A percentile compares a stretch with the other conserved stretches of the same genome.
phyloP scores from a whole-genome alignment of 2,888 invertebrate genomes.

The Amphimallon solstitiale region DNA sequence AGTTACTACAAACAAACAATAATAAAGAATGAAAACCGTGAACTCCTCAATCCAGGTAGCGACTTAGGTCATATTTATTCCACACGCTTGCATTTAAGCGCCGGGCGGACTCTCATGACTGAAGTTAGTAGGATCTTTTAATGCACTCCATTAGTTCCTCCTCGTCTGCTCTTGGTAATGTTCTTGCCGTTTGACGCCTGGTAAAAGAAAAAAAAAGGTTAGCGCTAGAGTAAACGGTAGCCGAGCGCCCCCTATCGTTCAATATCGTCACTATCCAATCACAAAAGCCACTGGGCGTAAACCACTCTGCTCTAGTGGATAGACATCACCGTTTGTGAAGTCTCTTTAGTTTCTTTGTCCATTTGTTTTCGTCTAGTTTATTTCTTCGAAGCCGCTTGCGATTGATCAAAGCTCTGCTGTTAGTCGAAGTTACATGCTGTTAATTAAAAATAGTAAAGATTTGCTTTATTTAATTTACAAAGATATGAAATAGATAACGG shows the following conservation, averaged over 20 bases:
- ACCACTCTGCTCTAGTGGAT: slow-evolving; percentile 26
- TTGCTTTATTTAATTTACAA: too few species aligned
- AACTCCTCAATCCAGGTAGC: slow-evolving; percentile 23
- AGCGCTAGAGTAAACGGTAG: slow-evolving; percentile 40
- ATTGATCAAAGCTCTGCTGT: too few species aligned
- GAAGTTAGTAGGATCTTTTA: slow-evolving; percentile 36
- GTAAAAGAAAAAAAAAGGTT: slow-evolving; percentile 42
- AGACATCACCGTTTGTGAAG: slow-evolving; percentile 10
- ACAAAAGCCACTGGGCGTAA: slow-evolving; percentile 51
- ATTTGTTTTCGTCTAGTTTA: slow-evolving; percentile 10
- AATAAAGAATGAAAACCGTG: slow-evolving; percentile 20
- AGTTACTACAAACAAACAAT: background rate
- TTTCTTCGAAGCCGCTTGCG: too few species aligned
- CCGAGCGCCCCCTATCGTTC: slow-evolving; percentile 45
- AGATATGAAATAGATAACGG: too few species aligned
- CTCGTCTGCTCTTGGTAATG: slow-evolving; percentile 35
- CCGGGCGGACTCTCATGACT: slow-evolving; percentile 1
- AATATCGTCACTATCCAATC: slow-evolving; percentile 53
- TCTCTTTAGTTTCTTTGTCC: background rate
- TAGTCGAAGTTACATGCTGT: too few species aligned
- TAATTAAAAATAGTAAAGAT: too few species aligned
- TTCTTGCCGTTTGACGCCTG: slow-evolving; percentile 18
- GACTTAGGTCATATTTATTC: background rate
- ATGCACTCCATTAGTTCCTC: slow-evolving; percentile 46
- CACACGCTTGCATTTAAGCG: slow-evolving; percentile 19